Evolutionary conservation across 2,888 invertebrate genomes (phyloP).

Genomic region (Harpalus rubripes): DNA sequence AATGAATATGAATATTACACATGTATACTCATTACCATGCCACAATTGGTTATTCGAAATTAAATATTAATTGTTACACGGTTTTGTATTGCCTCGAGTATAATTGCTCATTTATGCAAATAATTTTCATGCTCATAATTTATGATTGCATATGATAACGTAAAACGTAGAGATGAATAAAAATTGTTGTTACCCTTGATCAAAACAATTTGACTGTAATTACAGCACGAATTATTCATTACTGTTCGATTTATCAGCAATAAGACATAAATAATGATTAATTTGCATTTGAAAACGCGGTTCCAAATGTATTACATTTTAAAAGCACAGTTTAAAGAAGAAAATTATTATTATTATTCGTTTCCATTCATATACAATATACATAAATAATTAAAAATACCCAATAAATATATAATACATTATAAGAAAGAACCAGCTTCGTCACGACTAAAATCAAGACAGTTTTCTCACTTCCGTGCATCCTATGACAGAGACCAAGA

Average conservation of each 20-base stretch:
- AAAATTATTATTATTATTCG: too few relatives aligned
- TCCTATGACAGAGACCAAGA: too few relatives aligned
- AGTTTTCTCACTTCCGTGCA: too few relatives aligned
- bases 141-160: constrained; percentile 20
- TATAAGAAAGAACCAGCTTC: too few relatives aligned
- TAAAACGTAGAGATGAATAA: not conserved
- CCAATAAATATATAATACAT: too few relatives aligned
- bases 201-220: constrained; percentile 7
- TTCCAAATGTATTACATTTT: not conserved
- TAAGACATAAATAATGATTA: not conserved
- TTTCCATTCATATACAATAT: too few relatives aligned
- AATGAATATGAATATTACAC: constrained; percentile 43
- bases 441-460: too few relatives aligned
- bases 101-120: constrained; percentile 46
- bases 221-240: not conserved
- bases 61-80: constrained; percentile 52
- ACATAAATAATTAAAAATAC: too few relatives aligned
- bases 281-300: not conserved
- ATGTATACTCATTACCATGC: constrained; percentile 11
- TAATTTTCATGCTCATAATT: constrained; percentile 28
- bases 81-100: constrained; percentile 33
- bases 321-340: too few relatives aligned
- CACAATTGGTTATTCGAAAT: constrained; percentile 45
- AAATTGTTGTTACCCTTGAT: not conserved
- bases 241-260: not conserved